Base-by-base conservation (phyloP, 2,797 vertebrate species). In the Liparis tanakae region DNA sequence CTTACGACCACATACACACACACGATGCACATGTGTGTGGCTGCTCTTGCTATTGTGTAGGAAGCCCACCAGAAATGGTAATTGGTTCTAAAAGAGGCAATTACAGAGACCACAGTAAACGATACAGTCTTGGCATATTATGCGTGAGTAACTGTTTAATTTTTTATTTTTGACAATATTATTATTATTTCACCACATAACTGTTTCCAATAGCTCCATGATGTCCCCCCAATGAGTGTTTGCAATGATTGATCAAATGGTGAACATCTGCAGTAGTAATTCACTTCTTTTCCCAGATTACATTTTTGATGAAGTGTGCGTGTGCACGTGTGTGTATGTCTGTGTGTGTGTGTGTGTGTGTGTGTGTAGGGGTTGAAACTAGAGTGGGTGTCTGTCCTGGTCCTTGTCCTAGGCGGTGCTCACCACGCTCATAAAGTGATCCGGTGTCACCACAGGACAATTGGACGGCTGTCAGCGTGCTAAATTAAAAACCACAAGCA, bases 401-500 rank as follows among this genome's bases (percentile, higher is more conserved):
- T 90, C 79, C 67, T 69, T 88, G 75, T 91, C 85, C 84, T 81
- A 72, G 64, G 50, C 73, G 85, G 69, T 20, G n/a, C 79, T 83
- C 64, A 72, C 70, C 62, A 75, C 68, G 76, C 81, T 83, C 67
- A 53, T 89, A 83, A 88, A 89, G 76, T 85, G 86, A 87, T 91
- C 82, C 83, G 65, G 41, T 76, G 79, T 83, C 86, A 83, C 90
- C 83, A 67, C 87, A 89, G 83, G 87, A 87, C 72, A 81, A 79
- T 88, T 90, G 85, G 86, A 88, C 61, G 74, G 76, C 83, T 89
- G 86, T 91, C 90, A 91, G 85, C 78, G 59, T 5, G 3, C 76
- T 83, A 88, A 91, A 92, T 92, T 82, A 89, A 92, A 92, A 91
- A 84, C 88, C 89, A 86, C 82, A 89, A 86, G 80, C 85, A 87